Percentiles rank a stretch among this genome's conserved stretches.
phyloP scores from a whole-genome alignment of 1,140 invertebrate genomes.

The Penaeus vannamei region DNA sequence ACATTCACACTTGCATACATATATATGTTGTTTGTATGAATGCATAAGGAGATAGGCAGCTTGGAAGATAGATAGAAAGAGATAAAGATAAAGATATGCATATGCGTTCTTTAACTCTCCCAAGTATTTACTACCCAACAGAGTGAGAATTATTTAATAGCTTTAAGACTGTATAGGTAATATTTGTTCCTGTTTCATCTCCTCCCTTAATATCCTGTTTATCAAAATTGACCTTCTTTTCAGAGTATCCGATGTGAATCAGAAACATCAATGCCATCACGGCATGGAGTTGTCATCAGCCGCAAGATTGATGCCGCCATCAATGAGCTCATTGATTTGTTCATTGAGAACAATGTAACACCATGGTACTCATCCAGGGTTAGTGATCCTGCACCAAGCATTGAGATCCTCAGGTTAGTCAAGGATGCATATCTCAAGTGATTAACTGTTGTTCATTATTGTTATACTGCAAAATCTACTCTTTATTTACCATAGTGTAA shows the following conservation, averaged over 20 bases:
- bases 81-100: too few species aligned
- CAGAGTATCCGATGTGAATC: constrained; percentile 50
- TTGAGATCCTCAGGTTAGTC: constrained; percentile 50
- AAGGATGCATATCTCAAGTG: too few species aligned
- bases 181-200: not conserved
- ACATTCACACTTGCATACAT: too few species aligned
- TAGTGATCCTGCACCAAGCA: constrained; percentile 49
- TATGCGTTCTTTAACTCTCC: too few species aligned
- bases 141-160: too few species aligned
- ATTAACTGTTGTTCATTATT: too few species aligned
- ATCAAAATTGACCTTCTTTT: not conserved
- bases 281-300: constrained; percentile 54
- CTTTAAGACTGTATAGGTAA: too few species aligned
- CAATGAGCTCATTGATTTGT: constrained; percentile 56
- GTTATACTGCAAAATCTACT: too few species aligned
- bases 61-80: too few species aligned
- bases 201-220: not conserved
- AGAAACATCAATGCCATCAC: constrained; percentile 45
- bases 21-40: too few species aligned
- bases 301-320: constrained; percentile 55
- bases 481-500: not conserved
- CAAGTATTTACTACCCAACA: too few species aligned
- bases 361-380: constrained; percentile 50
- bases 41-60: too few species aligned
- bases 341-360: constrained; percentile 54